Conservation (phyloP, 2,888 invertebrate species). For the Erebia palarica region DNA sequence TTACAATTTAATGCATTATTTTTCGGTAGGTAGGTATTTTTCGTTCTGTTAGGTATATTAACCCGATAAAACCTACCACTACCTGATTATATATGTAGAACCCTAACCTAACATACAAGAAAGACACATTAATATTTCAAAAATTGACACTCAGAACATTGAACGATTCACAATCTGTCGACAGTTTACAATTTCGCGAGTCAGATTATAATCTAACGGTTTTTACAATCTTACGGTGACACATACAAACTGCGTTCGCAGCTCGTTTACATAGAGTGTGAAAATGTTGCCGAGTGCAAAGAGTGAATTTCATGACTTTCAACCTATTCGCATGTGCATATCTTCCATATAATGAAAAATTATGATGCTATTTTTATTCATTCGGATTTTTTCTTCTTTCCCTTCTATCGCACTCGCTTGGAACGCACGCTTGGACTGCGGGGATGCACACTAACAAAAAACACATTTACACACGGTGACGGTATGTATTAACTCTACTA, state of each 20-base stretch:
- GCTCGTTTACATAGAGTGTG: not conserved
- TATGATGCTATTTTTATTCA: conserved; percentile 66
- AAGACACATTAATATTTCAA: too few species aligned
- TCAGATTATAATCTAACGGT: too few species aligned
- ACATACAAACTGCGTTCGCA: not conserved
- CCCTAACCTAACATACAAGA: too few species aligned
- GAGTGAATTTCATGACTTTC: conserved; percentile 25
- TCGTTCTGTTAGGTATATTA: too few species aligned
- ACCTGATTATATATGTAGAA: too few species aligned
- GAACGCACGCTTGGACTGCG: conserved; percentile 82
- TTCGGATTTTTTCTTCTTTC: conserved; percentile 73
- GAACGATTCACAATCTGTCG: too few species aligned
- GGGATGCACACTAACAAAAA: conserved; percentile 71
- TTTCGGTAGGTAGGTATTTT: too few species aligned
- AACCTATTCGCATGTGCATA: conserved; percentile 61
- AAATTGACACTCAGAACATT: too few species aligned
- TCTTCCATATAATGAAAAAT: conserved; percentile 39
- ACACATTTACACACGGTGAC: conserved; percentile 61
- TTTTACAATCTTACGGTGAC: too few species aligned
- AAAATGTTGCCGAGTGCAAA: not conserved
- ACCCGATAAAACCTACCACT: too few species aligned
- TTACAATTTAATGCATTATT: too few species aligned
- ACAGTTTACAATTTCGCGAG: too few species aligned
- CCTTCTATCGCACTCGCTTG: conserved; percentile 82
- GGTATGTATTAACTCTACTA: conserved; percentile 65